Evolutionary conservation across 2,113 vertebrate species (phyloP), one percentile per base, ranked within the genome.

Genomic region (Heliornis fulica): DNA sequence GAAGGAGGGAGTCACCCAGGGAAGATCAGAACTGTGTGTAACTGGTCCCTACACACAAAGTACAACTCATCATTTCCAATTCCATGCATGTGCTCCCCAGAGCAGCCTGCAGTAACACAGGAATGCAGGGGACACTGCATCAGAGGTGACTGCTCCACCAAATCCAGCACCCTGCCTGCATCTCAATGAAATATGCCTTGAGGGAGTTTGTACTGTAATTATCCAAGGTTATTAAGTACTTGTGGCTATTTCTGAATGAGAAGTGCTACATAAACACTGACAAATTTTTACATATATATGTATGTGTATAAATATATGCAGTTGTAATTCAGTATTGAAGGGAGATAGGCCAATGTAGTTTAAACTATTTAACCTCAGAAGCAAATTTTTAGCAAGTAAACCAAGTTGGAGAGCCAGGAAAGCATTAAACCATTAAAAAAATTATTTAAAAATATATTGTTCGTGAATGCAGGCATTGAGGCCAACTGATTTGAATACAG

Each of bases 141-240:
- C 93, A 63, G 75, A 91, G 63, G 25, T 74, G 78, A 95, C 80
- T 88, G 59, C 9, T 93, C 78, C 91, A 65, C 88, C 84, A 83
- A n/a, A 50, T 36, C 68, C 71, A 80, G 56, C 7, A 41, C n/a
- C 51, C 91, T 63, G 34, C 68, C 66, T 90, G 93, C 78, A 96
- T 96, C 81, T 93, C 82, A 93, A 88, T 95, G 68, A 68, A 83
- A 91, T 15, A 80, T 56, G 50, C 76, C 60, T 83, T 77, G 51
- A n/a, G 66, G 38, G 16, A 40, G 59, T 40, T 43, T 70, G 38
- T n/a, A 77, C 80, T 74, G 31, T 10, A 54, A 45, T 86, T 91
- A 88, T 72, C 94, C 95, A 96, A 97, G 92, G 84, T 96, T 96
- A 74, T 60, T 69, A 57, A 66, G 29, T 74, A 53, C 34, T 96